These are phyloP conservation scores for Alloplasta piceator DNA, from an alignment of 2,888 invertebrate species.

Conservation along the genomic window DNA sequence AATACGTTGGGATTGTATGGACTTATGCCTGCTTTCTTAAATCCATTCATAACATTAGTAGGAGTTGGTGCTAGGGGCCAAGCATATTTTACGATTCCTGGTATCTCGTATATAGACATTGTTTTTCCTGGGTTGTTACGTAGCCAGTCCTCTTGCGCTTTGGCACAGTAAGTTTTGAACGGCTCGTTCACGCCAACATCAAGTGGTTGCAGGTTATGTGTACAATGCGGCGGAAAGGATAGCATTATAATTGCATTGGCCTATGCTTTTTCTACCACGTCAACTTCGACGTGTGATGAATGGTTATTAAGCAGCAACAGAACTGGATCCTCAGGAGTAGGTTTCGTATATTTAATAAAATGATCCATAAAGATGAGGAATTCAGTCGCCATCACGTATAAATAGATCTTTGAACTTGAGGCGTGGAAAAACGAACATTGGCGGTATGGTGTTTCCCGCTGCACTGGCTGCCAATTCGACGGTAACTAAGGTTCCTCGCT, in stretches of 20 bases:
- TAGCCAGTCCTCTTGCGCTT: slow-evolving; percentile 74
- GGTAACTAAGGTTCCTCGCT: slow-evolving; percentile 67
- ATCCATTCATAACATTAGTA: slow-evolving; percentile 30
- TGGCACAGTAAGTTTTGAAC: slow-evolving; percentile 60
- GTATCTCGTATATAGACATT: slow-evolving; percentile 74
- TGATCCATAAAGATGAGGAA: slow-evolving; percentile 75
- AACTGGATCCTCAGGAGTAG: slow-evolving; percentile 68
- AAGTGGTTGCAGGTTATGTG: slow-evolving; percentile 67
- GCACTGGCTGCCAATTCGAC: slow-evolving; percentile 67
- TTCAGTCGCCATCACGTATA: slow-evolving; percentile 64
- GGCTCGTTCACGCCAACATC: slow-evolving; percentile 68
- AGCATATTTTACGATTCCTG: slow-evolving; percentile 46
- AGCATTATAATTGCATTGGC: slow-evolving; percentile 69
- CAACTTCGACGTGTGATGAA: slow-evolving; percentile 72
- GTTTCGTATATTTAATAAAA: slow-evolving; percentile 70
- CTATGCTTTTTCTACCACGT: slow-evolving; percentile 59
- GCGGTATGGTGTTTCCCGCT: slow-evolving; percentile 67
- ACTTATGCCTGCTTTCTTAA: slow-evolving; percentile 36
- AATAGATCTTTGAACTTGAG: slow-evolving; percentile 68
- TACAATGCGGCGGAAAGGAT: slow-evolving; percentile 74
- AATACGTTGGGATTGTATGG: slow-evolving; percentile 44
- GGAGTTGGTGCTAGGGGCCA: slow-evolving; percentile 2
- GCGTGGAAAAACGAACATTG: slow-evolving; percentile 75
- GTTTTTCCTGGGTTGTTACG: slow-evolving; percentile 67
- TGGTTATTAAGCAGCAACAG: slow-evolving; percentile 77